Base-by-base conservation (phyloP, 2,113 vertebrate species). In the Ictalurus furcatus region DNA sequence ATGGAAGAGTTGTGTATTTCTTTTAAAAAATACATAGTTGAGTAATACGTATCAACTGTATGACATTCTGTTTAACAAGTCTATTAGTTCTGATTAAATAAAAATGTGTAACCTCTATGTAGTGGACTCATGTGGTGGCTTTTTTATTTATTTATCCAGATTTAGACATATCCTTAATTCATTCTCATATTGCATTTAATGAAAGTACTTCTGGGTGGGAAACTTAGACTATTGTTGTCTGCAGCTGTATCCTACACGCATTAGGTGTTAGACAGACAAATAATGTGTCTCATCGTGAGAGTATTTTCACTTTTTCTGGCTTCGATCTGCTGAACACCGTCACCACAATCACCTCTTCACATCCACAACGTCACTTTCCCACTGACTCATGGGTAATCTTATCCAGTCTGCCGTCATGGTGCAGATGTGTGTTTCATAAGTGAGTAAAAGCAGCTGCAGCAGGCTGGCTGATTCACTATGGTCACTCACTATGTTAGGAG, bases 371-470 rank as follows among this genome's bases (percentile, higher is more conserved):
- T 40, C 8, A 30, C 17, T 73, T 48, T 87, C n/a, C 73, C 28
- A 44, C 40, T 88, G 82, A 87, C 82, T 91, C 90, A 89, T 25
- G 81, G 2, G 16, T 74, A 3, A 82, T 58, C 59, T n/a, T 28
- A 34, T 19, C 19, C 4, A 34, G 11, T 52, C 37, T 69, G 16
- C 16, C 56, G 61, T 65, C 63, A 44, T 69, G 44, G 11, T 25
- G 58, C 76, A 23, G 19, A 69, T 59, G 52, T 25, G 3, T 83
- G 37, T 83, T 83, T 84, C 54, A 30, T 67, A 23, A n/a, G 5
- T 59, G 56, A 84, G 25, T 30, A 74, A 83, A 88, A 44, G 84
- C 25, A 34, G 48, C 71, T 84, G 54, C 28, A n/a, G 2, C 25
- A 12, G 74, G 34, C 28, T 8, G 23, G 28, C 59, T 87, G 65